phyloP scores from a whole-genome alignment of 2,888 invertebrate genomes.

The Netelia virgata region DNA sequence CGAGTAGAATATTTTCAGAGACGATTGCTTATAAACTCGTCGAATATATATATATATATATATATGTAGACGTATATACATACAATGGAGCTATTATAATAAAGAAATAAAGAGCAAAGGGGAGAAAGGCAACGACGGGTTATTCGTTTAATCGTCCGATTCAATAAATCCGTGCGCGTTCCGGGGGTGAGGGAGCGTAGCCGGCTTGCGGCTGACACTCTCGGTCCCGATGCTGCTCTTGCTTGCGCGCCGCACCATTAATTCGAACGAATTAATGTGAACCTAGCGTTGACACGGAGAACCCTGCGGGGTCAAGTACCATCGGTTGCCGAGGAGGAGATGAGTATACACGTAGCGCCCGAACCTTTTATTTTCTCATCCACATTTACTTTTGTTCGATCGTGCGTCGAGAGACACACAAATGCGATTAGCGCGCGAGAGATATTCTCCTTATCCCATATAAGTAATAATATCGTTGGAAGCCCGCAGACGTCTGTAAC shows the following conservation, averaged over 20 bases:
- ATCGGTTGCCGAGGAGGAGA: conserved; percentile 10
- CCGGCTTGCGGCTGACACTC: conserved; percentile 77
- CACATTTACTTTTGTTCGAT: conserved; percentile 20
- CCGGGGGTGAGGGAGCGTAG: conserved; percentile 63
- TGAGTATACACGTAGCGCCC: not conserved
- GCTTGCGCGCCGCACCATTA: conserved; percentile 75
- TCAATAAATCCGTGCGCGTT: conserved; percentile 83
- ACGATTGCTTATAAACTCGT: not conserved
- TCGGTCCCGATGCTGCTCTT: conserved; percentile 72
- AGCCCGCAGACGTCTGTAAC: conserved; percentile 40
- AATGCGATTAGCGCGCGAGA: conserved; percentile 16
- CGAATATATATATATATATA: not conserved
- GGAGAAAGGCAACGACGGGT: conserved; percentile 69
- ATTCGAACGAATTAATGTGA: conserved; percentile 84
- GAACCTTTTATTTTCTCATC: conserved; percentile 40
- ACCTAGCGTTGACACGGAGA: conserved; percentile 78
- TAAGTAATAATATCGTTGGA: not conserved
- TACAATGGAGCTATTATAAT: not conserved
- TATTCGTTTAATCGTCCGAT: conserved; percentile 83
- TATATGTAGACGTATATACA: not conserved
- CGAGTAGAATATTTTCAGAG: too few relatives aligned
- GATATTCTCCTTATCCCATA: conserved; percentile 9
- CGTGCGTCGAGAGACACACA: conserved; percentile 13
- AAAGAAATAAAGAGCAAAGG: conserved; percentile 32
- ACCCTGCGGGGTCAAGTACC: conserved; percentile 76